Conservation (phyloP, 1,140 invertebrate species). For the Coelopa frigida region DNA sequence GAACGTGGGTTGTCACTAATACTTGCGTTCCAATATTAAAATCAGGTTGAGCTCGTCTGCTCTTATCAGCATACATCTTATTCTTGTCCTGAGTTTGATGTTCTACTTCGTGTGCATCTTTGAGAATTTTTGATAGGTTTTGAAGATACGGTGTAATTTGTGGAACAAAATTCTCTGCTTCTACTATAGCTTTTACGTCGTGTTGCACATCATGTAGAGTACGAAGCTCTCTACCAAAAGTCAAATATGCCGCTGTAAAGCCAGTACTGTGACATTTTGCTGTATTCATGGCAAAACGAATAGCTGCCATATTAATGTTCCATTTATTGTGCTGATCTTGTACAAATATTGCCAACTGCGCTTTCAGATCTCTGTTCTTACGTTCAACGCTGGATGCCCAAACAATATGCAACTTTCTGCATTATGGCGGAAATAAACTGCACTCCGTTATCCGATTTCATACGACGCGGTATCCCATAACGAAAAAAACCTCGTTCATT, state of each 20-base stretch:
- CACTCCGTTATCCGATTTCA: conserved; percentile 11
- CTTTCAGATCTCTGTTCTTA: conserved; percentile 37
- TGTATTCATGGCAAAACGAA: conserved; percentile 45
- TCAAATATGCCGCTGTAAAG: conserved; percentile 44
- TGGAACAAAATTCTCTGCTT: conserved; percentile 26
- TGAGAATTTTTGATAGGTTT: no score
- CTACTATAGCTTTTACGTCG: conserved; percentile 23
- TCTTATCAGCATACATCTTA: conserved; percentile 14
- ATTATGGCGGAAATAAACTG: conserved; percentile 8
- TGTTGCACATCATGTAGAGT: conserved; percentile 19
- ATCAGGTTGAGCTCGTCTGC: conserved; percentile 12
- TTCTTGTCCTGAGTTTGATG: not conserved
- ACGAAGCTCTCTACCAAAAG: conserved; percentile 30
- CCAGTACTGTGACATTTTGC: conserved; percentile 31
- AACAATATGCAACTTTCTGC: conserved; percentile 15
- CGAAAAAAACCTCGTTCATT: conserved; percentile 12
- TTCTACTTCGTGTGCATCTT: conserved; percentile 12
- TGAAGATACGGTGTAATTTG: conserved; percentile 23
- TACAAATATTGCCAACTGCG: conserved; percentile 34
- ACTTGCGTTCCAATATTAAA: conserved; percentile 26
- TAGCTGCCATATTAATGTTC: conserved; percentile 32
- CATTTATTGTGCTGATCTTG: conserved; percentile 28
- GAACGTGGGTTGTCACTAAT: conserved; percentile 24
- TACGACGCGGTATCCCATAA: conserved; percentile 10
- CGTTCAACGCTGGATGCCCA: conserved; percentile 35